Evolutionary conservation across 2,888 invertebrate species (phyloP).

Genomic region (Sarcophaga caerulescens): DNA sequence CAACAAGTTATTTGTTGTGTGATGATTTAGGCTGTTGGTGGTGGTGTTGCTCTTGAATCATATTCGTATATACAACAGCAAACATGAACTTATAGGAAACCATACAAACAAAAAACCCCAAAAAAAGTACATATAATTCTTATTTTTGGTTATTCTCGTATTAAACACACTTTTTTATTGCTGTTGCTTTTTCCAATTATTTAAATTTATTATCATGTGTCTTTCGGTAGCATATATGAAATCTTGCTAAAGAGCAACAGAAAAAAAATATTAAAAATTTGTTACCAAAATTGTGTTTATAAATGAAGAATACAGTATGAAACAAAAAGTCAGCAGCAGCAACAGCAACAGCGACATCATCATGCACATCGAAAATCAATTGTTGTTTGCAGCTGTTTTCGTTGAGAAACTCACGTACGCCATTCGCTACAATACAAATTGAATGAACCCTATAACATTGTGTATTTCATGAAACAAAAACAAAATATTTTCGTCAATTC

Average conservation of each 20-base stretch:
- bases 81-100: neutral
- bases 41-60: conserved; percentile 44
- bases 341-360: neutral
- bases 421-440: conserved; percentile 1
- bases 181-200: neutral
- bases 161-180: neutral
- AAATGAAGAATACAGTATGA: neutral
- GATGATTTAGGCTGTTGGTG: conserved; percentile 3
- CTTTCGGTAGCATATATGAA: neutral
- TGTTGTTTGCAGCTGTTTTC: conserved; percentile 37
- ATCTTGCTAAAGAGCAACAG: neutral
- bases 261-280: neutral
- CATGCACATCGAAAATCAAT: too few relatives aligned
- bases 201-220: neutral
- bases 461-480: conserved; percentile 12
- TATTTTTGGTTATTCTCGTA: neutral
- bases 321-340: conserved; percentile 10
- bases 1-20: conserved; percentile 1
- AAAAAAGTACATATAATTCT: neutral
- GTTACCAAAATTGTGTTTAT: neutral
- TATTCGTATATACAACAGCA: neutral
- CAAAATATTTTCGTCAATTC: neutral
- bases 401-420: conserved; percentile 64
- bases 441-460: neutral
- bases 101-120: neutral